Evolutionary conservation across 2,888 invertebrate species (phyloP).

Genomic region (Trichogramma evanescens): DNA sequence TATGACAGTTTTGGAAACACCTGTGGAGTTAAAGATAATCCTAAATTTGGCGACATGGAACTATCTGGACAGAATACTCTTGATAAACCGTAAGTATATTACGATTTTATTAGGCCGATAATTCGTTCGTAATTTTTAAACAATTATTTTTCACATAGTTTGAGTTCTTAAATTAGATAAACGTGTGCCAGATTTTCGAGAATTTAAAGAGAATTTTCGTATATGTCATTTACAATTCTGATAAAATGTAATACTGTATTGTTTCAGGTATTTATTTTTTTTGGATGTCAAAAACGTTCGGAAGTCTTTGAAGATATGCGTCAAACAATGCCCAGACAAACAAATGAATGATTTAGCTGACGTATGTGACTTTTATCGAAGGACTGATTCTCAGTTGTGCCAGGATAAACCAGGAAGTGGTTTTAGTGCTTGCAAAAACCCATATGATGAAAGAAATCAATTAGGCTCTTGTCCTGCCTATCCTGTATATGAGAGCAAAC

Average conservation of each 20-base stretch:
- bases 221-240: not conserved
- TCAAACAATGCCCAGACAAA: conserved; percentile 74
- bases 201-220: not conserved
- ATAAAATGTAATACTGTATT: not conserved
- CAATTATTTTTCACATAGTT: not conserved
- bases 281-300: conserved; percentile 72
- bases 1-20: conserved; percentile 93
- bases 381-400: conserved; percentile 72
- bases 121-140: not conserved
- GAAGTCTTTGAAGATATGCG: conserved; percentile 79
- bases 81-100: conserved; percentile 56
- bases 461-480: conserved; percentile 54
- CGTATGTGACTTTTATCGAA: conserved; percentile 64
- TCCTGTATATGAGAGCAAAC: conserved; percentile 70
- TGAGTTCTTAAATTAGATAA: not conserved
- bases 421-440: conserved; percentile 37
- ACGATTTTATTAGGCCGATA: not conserved
- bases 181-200: not conserved
- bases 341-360: conserved; percentile 60
- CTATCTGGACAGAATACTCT: conserved; percentile 75
- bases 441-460: conserved; percentile 39
- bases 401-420: conserved; percentile 48
- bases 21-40: conserved; percentile 77
- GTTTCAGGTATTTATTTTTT: conserved; percentile 67
- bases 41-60: conserved; percentile 64